Percentiles rank a stretch among this genome's conserved stretches.
phyloP scores from a whole-genome alignment of 2,797 vertebrate genomes.

The Spea hammondii region DNA sequence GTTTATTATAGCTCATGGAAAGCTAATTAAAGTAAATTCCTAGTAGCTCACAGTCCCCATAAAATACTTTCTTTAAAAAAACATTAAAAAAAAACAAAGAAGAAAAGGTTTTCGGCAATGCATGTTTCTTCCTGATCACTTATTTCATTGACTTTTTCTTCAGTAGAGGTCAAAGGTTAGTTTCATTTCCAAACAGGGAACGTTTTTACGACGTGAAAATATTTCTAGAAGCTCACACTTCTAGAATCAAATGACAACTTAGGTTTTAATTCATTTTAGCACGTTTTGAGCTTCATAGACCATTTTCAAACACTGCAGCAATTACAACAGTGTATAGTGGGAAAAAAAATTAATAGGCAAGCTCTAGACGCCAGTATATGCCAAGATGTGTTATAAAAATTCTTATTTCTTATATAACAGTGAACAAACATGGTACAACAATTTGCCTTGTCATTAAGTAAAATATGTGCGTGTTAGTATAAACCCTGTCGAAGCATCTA shows the following conservation, averaged over 20 bases:
- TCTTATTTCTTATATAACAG: constrained; percentile 10
- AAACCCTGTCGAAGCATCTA: too few species aligned
- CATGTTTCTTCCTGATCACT: constrained; percentile 17
- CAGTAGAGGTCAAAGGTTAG: constrained; percentile 27
- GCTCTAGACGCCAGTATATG: constrained; percentile 2
- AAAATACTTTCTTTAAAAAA: constrained; percentile 32
- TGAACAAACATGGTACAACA: constrained; percentile 4
- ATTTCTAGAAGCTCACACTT: constrained; percentile 49
- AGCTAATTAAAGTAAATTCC: constrained; percentile 40
- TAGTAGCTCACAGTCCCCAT: constrained; percentile 30
- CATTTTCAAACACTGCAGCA: constrained; percentile 28
- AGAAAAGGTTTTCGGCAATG: constrained; percentile 8
- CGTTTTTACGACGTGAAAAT: constrained; percentile 65
- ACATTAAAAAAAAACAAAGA: background rate
- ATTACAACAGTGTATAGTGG: constrained; percentile 16
- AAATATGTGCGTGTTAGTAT: background rate
- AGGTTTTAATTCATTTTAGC: constrained; percentile 40
- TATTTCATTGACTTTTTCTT: constrained; percentile 21
- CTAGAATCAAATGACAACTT: constrained; percentile 51
- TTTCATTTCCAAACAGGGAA: constrained; percentile 54
- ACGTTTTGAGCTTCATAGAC: constrained; percentile 27
- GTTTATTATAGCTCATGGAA: constrained; percentile 35
- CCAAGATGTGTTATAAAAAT: constrained; percentile 20
- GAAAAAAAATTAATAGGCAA: constrained; percentile 6
- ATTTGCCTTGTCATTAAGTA: background rate